Conservation (phyloP, 2,888 invertebrate species). For the Morpho deidamia region DNA sequence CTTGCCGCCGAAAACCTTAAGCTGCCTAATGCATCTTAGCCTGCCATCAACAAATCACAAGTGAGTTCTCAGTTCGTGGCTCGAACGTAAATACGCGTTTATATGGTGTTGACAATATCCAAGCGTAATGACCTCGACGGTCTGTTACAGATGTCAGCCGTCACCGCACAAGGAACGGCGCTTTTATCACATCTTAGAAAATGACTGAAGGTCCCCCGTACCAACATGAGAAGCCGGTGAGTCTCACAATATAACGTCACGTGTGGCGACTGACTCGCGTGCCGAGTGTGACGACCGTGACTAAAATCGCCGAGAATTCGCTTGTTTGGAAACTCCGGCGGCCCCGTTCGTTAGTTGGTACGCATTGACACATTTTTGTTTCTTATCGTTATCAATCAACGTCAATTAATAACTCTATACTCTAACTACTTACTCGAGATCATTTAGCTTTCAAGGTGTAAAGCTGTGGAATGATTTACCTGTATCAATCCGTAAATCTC, state of each 20-base stretch:
- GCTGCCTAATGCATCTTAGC: constrained; percentile 66
- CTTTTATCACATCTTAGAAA: constrained; percentile 75
- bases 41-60: constrained; percentile 57
- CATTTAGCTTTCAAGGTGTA: no score
- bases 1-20: constrained; percentile 46
- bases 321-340: constrained; percentile 13
- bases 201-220: constrained; percentile 68
- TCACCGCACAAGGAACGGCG: constrained; percentile 70
- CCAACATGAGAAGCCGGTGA: constrained; percentile 71
- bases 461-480: no score
- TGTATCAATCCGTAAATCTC: no score
- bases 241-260: constrained; percentile 32
- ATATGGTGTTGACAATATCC: not conserved
- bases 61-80: constrained; percentile 52
- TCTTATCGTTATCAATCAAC: constrained; percentile 20
- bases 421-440: no score
- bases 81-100: not conserved
- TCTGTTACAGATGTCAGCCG: constrained; percentile 72
- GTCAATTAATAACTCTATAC: constrained; percentile 4
- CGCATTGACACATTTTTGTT: constrained; percentile 10
- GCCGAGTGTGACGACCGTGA: constrained; percentile 26
- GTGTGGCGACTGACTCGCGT: constrained; percentile 10
- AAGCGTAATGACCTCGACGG: constrained; percentile 57
- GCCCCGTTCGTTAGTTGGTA: constrained; percentile 5
- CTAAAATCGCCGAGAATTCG: constrained; percentile 13